Evolutionary conservation across 2,113 vertebrate genomes (phyloP).

Genomic region (Anolis carolinensis): DNA sequence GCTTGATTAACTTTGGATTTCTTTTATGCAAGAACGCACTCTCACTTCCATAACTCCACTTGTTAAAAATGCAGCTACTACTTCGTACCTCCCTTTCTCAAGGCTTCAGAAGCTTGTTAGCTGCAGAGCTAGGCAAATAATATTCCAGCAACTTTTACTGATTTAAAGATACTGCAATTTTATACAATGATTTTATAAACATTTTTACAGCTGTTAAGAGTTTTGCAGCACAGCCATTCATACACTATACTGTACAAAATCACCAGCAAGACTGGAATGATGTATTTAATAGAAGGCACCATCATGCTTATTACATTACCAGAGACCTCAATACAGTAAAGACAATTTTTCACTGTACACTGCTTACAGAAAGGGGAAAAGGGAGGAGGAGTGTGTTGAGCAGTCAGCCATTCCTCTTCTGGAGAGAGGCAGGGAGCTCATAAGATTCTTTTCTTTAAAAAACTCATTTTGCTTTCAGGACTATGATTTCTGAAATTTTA

Average conservation of each 20-base stretch:
- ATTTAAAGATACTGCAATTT: slow-evolving; percentile 89
- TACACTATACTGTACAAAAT: slow-evolving; percentile 84
- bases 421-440: slow-evolving; percentile 77
- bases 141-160: slow-evolving; percentile 77
- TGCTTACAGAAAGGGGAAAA: slow-evolving; percentile 74
- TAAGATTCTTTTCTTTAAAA: slow-evolving; percentile 58
- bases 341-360: slow-evolving; percentile 89
- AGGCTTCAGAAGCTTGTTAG: slow-evolving; percentile 66
- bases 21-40: slow-evolving; percentile 40
- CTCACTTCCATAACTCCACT: slow-evolving; percentile 39
- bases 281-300: slow-evolving; percentile 94
- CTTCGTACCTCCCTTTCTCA: slow-evolving; percentile 65
- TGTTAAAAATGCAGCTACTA: slow-evolving; percentile 36
- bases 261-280: slow-evolving; percentile 91
- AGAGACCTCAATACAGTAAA: slow-evolving; percentile 87
- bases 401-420: slow-evolving; percentile 78
- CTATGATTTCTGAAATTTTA: slow-evolving; percentile 78
- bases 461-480: slow-evolving; percentile 67
- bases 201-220: slow-evolving; percentile 79
- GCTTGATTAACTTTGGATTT: slow-evolving; percentile 53
- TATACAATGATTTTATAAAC: slow-evolving; percentile 77
- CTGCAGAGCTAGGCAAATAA: slow-evolving; percentile 77
- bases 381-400: slow-evolving; percentile 74
- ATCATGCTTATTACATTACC: slow-evolving; percentile 91
- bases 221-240: slow-evolving; percentile 80